phyloP scores from a whole-genome alignment of 2,888 invertebrate genomes.

The Cryptops parisi region DNA sequence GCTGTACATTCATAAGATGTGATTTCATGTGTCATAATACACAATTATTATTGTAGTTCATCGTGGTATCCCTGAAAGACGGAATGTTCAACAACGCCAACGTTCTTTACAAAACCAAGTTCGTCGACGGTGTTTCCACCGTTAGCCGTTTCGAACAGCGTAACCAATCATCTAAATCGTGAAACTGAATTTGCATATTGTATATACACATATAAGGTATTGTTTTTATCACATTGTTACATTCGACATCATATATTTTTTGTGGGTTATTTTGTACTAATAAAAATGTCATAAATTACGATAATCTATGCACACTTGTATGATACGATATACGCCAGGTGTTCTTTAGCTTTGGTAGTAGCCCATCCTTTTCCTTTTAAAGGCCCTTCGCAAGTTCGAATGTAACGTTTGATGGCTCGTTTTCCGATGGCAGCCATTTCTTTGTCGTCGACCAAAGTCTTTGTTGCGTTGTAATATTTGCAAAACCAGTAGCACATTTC shows the following conservation, averaged over 20 bases:
- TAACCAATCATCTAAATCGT: too few species aligned
- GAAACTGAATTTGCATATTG: too few species aligned
- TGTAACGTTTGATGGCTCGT: constrained; percentile 2
- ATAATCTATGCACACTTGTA: too few species aligned
- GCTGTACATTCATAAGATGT: too few species aligned
- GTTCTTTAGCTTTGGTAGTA: constrained; percentile 3
- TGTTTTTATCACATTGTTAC: too few species aligned
- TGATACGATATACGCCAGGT: background rate
- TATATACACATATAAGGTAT: too few species aligned
- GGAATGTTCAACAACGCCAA: constrained; percentile 99
- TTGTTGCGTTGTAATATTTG: background rate
- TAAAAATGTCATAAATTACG: too few species aligned
- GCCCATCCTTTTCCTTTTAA: constrained; percentile 9
- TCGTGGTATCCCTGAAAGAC: constrained; percentile 95
- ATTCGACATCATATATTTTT: too few species aligned
- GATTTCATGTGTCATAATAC: too few species aligned
- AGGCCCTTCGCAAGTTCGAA: constrained; percentile 4
- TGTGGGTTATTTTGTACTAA: too few species aligned
- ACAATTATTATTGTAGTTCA: constrained; percentile 52
- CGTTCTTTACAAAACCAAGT: constrained; percentile 84
- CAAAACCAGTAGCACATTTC: constrained; percentile 29
- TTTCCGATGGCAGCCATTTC: background rate
- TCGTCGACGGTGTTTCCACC: constrained; percentile 87
- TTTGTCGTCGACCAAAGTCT: background rate
- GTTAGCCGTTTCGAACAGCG: constrained; percentile 43